Percentiles rank a stretch among this genome's conserved stretches.
phyloP scores from a whole-genome alignment of 2,797 vertebrate genomes.

The Pantherophis vulpinus region DNA sequence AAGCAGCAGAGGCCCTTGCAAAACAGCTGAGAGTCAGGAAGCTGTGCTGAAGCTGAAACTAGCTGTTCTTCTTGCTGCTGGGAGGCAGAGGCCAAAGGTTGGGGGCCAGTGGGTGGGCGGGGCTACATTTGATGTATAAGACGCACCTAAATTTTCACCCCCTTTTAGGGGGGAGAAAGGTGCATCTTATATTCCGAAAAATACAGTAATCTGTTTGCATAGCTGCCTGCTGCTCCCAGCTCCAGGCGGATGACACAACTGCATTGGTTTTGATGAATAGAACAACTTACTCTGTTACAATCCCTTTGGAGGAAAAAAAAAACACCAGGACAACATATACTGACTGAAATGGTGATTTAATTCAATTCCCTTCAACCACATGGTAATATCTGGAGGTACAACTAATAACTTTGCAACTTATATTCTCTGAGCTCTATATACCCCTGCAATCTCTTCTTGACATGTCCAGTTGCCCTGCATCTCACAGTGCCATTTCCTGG shows the following conservation, averaged over 20 bases:
- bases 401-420: background rate
- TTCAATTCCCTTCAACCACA: background rate
- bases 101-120: too few relatives aligned
- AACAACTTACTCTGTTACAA: background rate
- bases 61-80: too few relatives aligned
- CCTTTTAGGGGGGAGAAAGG: too few relatives aligned
- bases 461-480: background rate
- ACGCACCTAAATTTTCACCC: too few relatives aligned
- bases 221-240: background rate
- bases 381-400: background rate
- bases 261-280: background rate
- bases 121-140: too few relatives aligned
- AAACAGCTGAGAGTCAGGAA: too few relatives aligned
- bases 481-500: background rate
- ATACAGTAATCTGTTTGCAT: background rate
- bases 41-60: too few relatives aligned
- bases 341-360: background rate
- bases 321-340: background rate
- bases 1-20: too few relatives aligned
- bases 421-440: background rate
- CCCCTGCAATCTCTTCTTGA: background rate
- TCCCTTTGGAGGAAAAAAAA: background rate
- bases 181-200: too few relatives aligned
- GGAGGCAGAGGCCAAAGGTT: too few relatives aligned
- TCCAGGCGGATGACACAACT: background rate